Base-by-base conservation (phyloP, 2,888 invertebrate genomes). In the Sinotaia quadrata region DNA sequence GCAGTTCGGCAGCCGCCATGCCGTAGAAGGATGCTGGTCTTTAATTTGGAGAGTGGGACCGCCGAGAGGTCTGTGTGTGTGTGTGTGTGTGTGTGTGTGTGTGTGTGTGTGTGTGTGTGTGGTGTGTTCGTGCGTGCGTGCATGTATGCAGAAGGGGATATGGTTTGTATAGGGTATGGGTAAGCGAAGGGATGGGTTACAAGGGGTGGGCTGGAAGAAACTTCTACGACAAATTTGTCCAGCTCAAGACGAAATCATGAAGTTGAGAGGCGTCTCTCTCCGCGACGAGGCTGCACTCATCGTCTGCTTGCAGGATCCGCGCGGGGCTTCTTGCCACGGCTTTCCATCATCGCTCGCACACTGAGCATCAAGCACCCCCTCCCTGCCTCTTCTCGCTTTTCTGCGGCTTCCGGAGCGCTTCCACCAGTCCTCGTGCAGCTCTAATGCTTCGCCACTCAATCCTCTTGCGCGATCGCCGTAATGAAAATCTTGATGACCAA, bases 381-480 rank as follows among this genome's bases (percentile, higher is more conserved):
- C 18, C 41, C 41, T 10, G 10, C 41, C 8, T 18, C 29, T 54
- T 5, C 54, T 8, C 54, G 54, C 54, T 15, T 24, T 54, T 24
- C 4, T 24, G 24, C 29, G 54, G 54, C 54, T 54, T 54, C 54
- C 54, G 27, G 1, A 5, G 54, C 10, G 54, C 5, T 15, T 27
- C 21, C 8, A 27, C 33, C 54, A 54, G 31, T 54, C 54, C 24
- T 8, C 54, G 27, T 18, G 54, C 54, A 54, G 7, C 54, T 54
- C 54, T 54, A 54, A 18, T 54, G 54, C 54, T 54, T 54, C 54
- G 8, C 21, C 54, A 31, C 54, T 21, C 54, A 54, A 54, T 54
- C 54, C 54, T 8, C 54, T 8, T 18, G 27, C 54, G 51, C 18
- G 21, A 24, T 3, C 21, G 21, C 27, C 27, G 54, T 24, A 54